Percentiles rank a stretch among this genome's conserved stretches.
Evolutionary conservation across 1,140 invertebrate species (phyloP).

Genomic region (Scylla paramamosain): DNA sequence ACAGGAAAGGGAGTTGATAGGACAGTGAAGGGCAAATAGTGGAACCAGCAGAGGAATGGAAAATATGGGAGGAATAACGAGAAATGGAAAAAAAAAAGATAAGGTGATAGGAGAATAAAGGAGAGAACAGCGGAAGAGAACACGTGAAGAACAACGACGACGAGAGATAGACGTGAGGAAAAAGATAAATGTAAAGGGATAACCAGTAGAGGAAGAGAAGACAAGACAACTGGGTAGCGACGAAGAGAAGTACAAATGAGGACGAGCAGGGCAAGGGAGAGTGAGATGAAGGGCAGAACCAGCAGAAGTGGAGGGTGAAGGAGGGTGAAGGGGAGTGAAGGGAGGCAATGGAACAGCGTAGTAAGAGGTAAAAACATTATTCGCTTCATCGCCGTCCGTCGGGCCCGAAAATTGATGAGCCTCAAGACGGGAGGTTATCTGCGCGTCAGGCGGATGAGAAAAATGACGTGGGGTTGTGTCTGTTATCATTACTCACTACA

Average conservation of each 20-base stretch:
- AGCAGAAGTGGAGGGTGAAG: too few species aligned
- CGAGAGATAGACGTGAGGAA: background rate
- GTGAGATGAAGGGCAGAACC: background rate
- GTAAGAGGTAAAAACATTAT: constrained; percentile 1
- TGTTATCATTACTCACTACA: background rate
- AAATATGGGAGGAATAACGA: background rate
- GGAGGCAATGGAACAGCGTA: background rate
- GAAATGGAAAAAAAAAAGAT: background rate
- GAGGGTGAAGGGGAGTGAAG: too few species aligned
- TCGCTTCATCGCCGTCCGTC: constrained; percentile 17
- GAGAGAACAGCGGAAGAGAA: background rate
- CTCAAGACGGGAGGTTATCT: background rate
- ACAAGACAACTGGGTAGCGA: too few species aligned
- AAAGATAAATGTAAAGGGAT: background rate
- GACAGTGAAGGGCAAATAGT: background rate
- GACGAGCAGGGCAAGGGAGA: background rate
- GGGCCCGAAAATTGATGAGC: background rate
- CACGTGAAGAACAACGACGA: background rate
- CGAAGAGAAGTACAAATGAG: too few species aligned
- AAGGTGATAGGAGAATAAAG: background rate
- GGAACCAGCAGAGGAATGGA: background rate
- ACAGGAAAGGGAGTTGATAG: background rate
- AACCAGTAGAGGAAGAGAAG: background rate
- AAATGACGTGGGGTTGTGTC: background rate
- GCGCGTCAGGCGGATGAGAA: background rate